These are phyloP conservation scores for Stomorhina lunata DNA, from an alignment of 2,888 invertebrate genomes.

Conservation along the genomic window DNA sequence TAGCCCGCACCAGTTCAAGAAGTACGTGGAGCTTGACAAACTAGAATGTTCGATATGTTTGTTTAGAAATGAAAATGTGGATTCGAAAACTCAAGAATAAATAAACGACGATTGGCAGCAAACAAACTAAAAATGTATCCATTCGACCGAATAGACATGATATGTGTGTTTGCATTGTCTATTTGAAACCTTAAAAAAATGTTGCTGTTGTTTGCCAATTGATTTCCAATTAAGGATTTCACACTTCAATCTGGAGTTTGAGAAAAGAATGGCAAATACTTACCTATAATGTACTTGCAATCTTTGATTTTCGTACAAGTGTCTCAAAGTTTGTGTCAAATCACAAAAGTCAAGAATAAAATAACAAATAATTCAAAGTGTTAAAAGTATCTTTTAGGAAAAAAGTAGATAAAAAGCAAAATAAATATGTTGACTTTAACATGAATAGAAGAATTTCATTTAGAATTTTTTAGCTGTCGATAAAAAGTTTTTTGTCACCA, in stretches of 20 bases:
- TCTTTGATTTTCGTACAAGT: too few relatives aligned
- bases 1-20: background rate
- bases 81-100: background rate
- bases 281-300: constrained; percentile 2
- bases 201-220: constrained; percentile 61
- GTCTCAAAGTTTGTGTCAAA: constrained; percentile 30
- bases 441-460: constrained; percentile 57
- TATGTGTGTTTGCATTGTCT: constrained; percentile 46
- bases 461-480: constrained; percentile 14
- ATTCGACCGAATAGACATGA: too few relatives aligned
- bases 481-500: background rate
- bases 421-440: constrained; percentile 38
- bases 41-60: constrained; percentile 43
- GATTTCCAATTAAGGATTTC: constrained; percentile 66
- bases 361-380: constrained; percentile 57
- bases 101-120: constrained; percentile 51
- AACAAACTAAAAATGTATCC: too few relatives aligned
- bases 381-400: constrained; percentile 2
- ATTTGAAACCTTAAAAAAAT: constrained; percentile 29
- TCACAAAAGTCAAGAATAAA: constrained; percentile 36
- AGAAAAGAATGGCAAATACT: constrained; percentile 29
- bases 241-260: constrained; percentile 58
- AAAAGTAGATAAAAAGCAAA: constrained; percentile 11
- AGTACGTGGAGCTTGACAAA: constrained; percentile 10
- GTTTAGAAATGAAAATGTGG: constrained; percentile 58